Percentiles rank a stretch among this genome's conserved stretches.
These are phyloP conservation scores for Poecile montanus DNA, from an alignment of 2,797 vertebrate species.

Conservation along the genomic window DNA sequence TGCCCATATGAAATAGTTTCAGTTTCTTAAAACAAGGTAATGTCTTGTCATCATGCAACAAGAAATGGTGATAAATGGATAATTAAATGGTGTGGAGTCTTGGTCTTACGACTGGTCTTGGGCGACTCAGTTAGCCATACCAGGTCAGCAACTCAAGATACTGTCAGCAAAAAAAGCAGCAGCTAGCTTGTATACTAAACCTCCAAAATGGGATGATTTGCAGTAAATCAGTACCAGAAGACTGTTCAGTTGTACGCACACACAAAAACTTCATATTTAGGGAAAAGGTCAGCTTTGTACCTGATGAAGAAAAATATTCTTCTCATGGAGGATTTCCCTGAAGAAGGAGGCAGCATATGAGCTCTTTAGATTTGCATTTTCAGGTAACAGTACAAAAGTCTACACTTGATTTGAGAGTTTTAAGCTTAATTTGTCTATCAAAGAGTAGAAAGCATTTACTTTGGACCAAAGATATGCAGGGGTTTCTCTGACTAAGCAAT, in stretches of 20 bases:
- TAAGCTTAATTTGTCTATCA: not conserved
- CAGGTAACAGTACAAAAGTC: not conserved
- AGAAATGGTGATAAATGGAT: not conserved
- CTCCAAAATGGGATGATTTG: not conserved
- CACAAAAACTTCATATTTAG: not conserved
- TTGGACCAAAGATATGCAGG: not conserved
- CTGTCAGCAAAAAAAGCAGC: not conserved
- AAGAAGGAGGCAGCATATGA: not conserved
- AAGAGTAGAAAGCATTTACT: not conserved
- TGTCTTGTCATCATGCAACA: not conserved
- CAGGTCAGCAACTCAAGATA: not conserved
- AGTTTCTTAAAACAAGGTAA: not conserved
- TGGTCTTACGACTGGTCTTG: not conserved
- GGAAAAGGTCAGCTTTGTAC: not conserved
- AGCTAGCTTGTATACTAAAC: not conserved
- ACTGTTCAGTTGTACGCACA: not conserved
- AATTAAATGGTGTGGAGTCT: not conserved
- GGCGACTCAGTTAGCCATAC: not conserved
- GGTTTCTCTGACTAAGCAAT: not conserved
- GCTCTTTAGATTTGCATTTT: not conserved
- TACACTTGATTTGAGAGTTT: not conserved
- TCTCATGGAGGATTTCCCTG: not conserved
- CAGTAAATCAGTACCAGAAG: not conserved
- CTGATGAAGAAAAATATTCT: not conserved
- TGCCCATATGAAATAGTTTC: not conserved